These are phyloP conservation scores for Noctua janthina DNA, from an alignment of 2,888 invertebrate genomes.

Conservation along the genomic window DNA sequence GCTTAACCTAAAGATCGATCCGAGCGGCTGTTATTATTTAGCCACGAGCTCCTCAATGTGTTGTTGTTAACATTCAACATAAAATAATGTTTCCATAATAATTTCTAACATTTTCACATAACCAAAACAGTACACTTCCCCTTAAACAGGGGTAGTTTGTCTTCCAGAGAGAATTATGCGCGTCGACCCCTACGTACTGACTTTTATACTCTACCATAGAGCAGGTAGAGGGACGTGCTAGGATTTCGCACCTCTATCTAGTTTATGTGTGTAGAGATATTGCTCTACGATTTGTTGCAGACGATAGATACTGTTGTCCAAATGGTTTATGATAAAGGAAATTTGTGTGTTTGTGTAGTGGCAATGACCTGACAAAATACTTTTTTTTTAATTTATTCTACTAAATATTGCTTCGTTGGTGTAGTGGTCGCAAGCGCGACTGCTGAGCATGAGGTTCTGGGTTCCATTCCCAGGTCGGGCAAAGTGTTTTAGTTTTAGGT, in stretches of 20 bases:
- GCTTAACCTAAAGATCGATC: too few species aligned
- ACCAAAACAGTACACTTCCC: conserved; percentile 33
- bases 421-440: too few species aligned
- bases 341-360: background rate
- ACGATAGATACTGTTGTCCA: conserved; percentile 35
- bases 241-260: conserved; percentile 60
- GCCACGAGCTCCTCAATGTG: too few species aligned
- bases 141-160: conserved; percentile 65
- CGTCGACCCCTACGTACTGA: conserved; percentile 60
- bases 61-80: background rate
- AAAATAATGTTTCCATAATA: background rate
- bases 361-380: background rate
- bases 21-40: too few species aligned
- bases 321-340: conserved; percentile 47
- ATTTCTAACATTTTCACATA: conserved; percentile 8
- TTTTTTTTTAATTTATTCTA: too few species aligned
- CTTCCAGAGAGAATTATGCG: conserved; percentile 65
- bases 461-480: too few species aligned
- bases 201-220: conserved; percentile 65
- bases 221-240: conserved; percentile 63
- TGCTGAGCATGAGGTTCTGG: too few species aligned
- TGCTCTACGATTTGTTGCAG: conserved; percentile 58
- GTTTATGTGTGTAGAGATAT: conserved; percentile 60
- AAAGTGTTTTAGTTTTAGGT: too few species aligned
- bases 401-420: too few species aligned